A percentile compares a stretch with the other conserved stretches of the same genome.
phyloP scores from a whole-genome alignment of 2,113 vertebrate species.

The Bubo blakistoni region DNA sequence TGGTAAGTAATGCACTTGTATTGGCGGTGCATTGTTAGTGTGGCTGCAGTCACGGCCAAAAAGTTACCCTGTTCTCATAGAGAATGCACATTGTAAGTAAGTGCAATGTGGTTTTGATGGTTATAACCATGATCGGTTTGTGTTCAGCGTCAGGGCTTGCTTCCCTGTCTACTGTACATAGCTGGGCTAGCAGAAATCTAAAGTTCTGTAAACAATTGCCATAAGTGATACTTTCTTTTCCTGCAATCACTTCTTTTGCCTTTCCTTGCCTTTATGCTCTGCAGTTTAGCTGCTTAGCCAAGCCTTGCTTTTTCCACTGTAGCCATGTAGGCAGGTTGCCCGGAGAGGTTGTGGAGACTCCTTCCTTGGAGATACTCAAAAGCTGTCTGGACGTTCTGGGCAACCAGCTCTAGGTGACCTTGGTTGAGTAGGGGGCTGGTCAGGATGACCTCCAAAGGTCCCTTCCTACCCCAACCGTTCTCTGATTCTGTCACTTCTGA shows the following conservation, averaged over 20 bases:
- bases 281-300: not conserved
- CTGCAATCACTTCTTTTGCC: rapidly evolving
- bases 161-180: rapidly evolving
- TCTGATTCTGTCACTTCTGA: rapidly evolving
- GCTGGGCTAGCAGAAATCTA: not conserved
- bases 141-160: not conserved
- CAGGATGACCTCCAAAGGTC: not conserved
- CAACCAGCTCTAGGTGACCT: rapidly evolving
- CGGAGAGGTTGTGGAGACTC: not conserved
- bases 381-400: rapidly evolving
- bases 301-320: not conserved
- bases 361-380: rapidly evolving
- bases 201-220: rapidly evolving
- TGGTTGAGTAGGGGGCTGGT: not conserved
- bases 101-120: rapidly evolving
- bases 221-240: rapidly evolving
- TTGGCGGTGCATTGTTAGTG: not conserved
- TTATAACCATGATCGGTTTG: rapidly evolving
- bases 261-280: not conserved
- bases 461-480: rapidly evolving
- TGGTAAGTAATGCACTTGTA: not conserved
- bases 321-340: not conserved
- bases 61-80: rapidly evolving
- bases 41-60: rapidly evolving
- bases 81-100: rapidly evolving